These are phyloP conservation scores for Diphyllodes magnificus DNA, from an alignment of 2,113 vertebrate genomes.

Conservation along the genomic window DNA sequence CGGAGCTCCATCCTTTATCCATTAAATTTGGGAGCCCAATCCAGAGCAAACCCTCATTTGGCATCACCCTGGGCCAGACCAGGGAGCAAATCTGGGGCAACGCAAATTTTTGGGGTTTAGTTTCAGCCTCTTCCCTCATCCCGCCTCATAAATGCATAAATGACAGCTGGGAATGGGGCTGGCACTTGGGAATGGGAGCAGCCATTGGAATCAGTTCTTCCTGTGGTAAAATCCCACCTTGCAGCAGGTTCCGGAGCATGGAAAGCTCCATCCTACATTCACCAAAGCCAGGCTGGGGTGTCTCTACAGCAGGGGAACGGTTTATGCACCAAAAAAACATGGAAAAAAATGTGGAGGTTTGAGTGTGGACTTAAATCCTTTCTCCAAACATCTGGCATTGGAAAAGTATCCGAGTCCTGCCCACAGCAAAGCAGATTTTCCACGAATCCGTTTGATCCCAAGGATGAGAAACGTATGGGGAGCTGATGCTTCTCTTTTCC, in stretches of 20 bases:
- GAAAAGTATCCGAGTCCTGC: neutral
- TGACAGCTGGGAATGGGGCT: neutral
- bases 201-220: fast-evolving
- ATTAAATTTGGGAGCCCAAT: neutral
- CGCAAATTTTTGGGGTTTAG: neutral
- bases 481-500: neutral
- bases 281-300: neutral
- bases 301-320: neutral
- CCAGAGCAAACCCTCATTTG: neutral
- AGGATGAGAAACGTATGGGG: conserved; percentile 1
- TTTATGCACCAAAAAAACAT: neutral
- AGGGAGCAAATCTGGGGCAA: neutral
- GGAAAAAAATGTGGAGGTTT: neutral
- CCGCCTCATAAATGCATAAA: neutral
- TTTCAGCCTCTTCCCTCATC: neutral
- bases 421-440: conserved; percentile 24
- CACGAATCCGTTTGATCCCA: neutral
- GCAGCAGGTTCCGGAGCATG: fast-evolving
- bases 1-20: neutral
- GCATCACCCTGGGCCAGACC: neutral
- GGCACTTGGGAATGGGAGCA: neutral
- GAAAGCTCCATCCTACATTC: neutral
- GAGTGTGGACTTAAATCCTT: neutral
- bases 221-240: neutral
- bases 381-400: neutral